phyloP scores from a whole-genome alignment of 1,140 invertebrate species.

The Triops cancriformis region DNA sequence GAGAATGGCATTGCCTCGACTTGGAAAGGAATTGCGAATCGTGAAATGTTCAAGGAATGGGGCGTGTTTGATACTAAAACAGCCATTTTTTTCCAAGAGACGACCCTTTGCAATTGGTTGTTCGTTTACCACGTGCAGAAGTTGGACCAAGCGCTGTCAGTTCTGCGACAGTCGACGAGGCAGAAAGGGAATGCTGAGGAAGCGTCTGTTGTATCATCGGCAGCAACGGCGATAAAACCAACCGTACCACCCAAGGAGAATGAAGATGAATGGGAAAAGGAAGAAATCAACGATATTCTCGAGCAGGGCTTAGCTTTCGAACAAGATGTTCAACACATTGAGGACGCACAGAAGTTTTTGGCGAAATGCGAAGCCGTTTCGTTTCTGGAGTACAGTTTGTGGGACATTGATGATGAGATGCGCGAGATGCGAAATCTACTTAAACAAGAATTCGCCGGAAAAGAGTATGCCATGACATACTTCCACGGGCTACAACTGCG shows the following conservation, averaged over 20 bases:
- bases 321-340: background rate
- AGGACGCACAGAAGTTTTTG: background rate
- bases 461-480: background rate
- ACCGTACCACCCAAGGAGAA: background rate
- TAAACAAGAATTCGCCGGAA: background rate
- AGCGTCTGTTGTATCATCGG: background rate
- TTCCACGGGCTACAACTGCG: background rate
- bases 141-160: background rate
- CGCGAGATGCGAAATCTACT: background rate
- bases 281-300: slow-evolving; percentile 22
- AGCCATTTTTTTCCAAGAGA: background rate
- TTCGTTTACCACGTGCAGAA: background rate
- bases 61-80: background rate
- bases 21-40: background rate
- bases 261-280: slow-evolving; percentile 25
- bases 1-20: background rate
- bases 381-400: background rate
- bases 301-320: background rate
- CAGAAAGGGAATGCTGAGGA: background rate
- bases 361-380: background rate
- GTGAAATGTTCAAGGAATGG: background rate
- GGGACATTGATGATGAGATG: background rate
- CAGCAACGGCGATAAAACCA: background rate
- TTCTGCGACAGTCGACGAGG: background rate
- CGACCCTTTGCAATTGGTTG: slow-evolving; percentile 13